Conservation (phyloP, 2,113 vertebrate genomes). For the Synodontis membranacea region DNA sequence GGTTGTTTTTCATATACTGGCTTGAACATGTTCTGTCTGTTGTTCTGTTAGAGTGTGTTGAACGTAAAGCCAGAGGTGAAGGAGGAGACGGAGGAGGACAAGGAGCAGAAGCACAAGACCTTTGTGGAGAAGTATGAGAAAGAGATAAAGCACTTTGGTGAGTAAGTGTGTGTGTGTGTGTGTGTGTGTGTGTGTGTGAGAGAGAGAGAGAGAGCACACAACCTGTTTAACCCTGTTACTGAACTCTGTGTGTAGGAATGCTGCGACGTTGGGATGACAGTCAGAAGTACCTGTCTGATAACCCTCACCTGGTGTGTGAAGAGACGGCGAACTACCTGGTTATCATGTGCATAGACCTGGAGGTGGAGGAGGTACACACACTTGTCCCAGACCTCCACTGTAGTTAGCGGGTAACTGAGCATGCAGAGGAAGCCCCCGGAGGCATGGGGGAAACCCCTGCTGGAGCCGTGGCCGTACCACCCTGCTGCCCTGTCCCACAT, state of each 20-base stretch:
- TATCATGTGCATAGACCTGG: constrained; percentile 95
- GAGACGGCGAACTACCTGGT: constrained; percentile 94
- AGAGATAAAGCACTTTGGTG: constrained; percentile 87
- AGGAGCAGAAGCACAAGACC: constrained; percentile 87
- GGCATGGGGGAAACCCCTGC: too few relatives aligned
- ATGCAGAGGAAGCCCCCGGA: too few relatives aligned
- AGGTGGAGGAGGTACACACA: constrained; percentile 82
- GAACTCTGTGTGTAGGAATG: constrained; percentile 79
- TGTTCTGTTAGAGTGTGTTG: constrained; percentile 77
- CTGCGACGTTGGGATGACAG: constrained; percentile 93
- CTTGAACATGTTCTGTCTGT: neutral
- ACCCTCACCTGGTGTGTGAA: constrained; percentile 87
- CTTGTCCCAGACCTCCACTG: neutral
- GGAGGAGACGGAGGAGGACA: constrained; percentile 84
- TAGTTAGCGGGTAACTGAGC: neutral
- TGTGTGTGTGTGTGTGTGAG: constrained; percentile 9
- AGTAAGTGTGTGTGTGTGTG: constrained; percentile 64
- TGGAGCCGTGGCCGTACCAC: too few relatives aligned
- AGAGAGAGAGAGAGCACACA: neutral
- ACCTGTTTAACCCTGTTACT: neutral
- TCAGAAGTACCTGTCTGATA: constrained; percentile 90
- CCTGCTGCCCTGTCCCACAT: neutral
- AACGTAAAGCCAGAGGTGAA: constrained; percentile 75
- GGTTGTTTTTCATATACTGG: neutral
- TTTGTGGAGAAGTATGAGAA: constrained; percentile 83